Conservation (phyloP, 1,140 invertebrate genomes). For the Zaprionus lachaisei region DNA sequence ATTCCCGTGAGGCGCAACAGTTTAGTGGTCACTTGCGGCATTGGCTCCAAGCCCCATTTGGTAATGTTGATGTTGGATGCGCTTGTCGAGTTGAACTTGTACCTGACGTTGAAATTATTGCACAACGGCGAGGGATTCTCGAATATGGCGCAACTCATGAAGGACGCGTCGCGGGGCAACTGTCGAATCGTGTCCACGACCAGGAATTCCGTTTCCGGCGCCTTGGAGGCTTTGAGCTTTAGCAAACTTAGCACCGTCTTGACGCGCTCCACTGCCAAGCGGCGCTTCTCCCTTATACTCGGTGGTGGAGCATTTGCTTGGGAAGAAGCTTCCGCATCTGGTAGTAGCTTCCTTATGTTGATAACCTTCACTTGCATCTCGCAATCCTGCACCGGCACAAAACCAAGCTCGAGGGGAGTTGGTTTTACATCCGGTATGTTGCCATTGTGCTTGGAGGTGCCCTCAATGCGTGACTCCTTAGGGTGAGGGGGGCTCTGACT, state of each 20-base stretch:
- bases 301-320: background rate
- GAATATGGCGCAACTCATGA: constrained; percentile 28
- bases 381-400: constrained; percentile 5
- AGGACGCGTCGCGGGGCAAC: constrained; percentile 33
- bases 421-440: background rate
- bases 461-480: background rate
- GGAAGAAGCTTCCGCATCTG: too few species aligned
- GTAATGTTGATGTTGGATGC: constrained; percentile 39
- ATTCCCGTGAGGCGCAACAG: constrained; percentile 56
- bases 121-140: constrained; percentile 63
- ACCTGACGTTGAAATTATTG: constrained; percentile 63
- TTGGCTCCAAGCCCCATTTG: constrained; percentile 57
- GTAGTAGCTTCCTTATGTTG: constrained; percentile 17
- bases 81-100: constrained; percentile 59
- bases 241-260: constrained; percentile 21
- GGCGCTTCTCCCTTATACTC: constrained; percentile 33
- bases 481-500: background rate
- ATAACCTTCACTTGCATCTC: constrained; percentile 24
- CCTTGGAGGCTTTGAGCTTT: constrained; percentile 12
- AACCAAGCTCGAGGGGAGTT: constrained; percentile 9
- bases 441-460: background rate
- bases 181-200: constrained; percentile 57
- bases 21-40: constrained; percentile 38
- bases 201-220: constrained; percentile 26
- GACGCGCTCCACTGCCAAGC: constrained; percentile 31